Percentiles rank a stretch among this genome's conserved stretches.
phyloP scores from a whole-genome alignment of 2,797 vertebrate genomes.

The Cynodonichthys magdalenae region DNA sequence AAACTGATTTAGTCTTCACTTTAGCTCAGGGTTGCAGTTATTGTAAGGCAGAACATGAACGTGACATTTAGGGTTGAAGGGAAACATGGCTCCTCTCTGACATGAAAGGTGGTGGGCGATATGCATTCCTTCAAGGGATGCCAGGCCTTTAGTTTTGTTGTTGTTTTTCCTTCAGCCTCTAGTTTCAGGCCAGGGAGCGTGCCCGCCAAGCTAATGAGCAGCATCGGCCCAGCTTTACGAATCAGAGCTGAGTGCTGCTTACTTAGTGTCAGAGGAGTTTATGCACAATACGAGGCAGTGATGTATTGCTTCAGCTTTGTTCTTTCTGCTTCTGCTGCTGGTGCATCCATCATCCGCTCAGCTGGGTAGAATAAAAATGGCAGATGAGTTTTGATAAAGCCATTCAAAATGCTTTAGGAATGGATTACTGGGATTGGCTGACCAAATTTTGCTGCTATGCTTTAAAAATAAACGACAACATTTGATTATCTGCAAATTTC shows the following conservation, averaged over 20 bases:
- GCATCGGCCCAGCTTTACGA: conserved; percentile 35
- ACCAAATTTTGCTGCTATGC: conserved; percentile 21
- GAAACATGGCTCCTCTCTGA: too few species aligned
- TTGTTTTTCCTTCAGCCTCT: conserved; percentile 5
- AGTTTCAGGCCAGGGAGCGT: conserved; percentile 13
- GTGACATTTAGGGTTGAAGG: too few species aligned
- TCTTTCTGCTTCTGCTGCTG: conserved; percentile 30
- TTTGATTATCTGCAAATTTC: conserved; percentile 74
- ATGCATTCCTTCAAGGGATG: not conserved
- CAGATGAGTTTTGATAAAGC: conserved; percentile 63
- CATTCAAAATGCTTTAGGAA: conserved; percentile 55
- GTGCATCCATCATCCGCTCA: conserved; percentile 63
- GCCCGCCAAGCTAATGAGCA: conserved; percentile 47
- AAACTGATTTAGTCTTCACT: too few species aligned
- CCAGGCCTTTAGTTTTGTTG: not conserved
- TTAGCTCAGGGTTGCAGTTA: too few species aligned
- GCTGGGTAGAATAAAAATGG: conserved; percentile 49
- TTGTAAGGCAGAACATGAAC: too few species aligned
- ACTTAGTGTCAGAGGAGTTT: conserved; percentile 57
- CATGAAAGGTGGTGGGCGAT: not conserved
- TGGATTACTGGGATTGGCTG: conserved; percentile 59
- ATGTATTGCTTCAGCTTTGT: conserved; percentile 57
- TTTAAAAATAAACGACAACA: conserved; percentile 61
- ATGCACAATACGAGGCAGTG: conserved; percentile 47
- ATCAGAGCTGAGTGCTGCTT: conserved; percentile 39